phyloP scores from a whole-genome alignment of 2,888 invertebrate genomes.

The Rhamphomyia laevipes region DNA sequence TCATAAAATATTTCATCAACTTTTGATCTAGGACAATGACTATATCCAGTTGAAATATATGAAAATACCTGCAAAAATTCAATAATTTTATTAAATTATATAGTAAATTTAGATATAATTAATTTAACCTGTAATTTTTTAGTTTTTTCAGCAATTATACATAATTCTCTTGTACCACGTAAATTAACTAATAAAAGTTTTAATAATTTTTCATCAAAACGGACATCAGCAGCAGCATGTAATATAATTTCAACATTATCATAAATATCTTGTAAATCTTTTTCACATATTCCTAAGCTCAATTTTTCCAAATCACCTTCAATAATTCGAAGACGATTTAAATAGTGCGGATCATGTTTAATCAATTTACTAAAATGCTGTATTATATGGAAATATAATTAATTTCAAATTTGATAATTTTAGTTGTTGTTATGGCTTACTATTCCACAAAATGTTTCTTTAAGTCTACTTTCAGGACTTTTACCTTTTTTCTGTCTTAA shows the following conservation, averaged over 20 bases:
- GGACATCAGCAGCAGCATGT: slow-evolving; percentile 22
- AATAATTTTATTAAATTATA: neutral
- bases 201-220: slow-evolving; percentile 20
- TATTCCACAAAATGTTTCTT: slow-evolving; percentile 12
- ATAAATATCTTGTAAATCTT: slow-evolving; percentile 14
- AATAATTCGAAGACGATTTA: slow-evolving; percentile 17
- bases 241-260: slow-evolving; percentile 20
- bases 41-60: slow-evolving; percentile 24
- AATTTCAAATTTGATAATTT: neutral
- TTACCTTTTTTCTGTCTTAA: slow-evolving; percentile 16
- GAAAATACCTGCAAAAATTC: slow-evolving; percentile 16
- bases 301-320: slow-evolving; percentile 19
- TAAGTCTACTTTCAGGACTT: slow-evolving; percentile 13
- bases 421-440: slow-evolving; percentile 5
- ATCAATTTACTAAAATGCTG: slow-evolving; percentile 13
- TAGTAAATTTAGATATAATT: neutral
- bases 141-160: slow-evolving; percentile 16
- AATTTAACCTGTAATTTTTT: slow-evolving; percentile 16
- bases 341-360: slow-evolving; percentile 14
- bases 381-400: neutral
- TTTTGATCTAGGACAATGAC: slow-evolving; percentile 13
- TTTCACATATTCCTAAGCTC: slow-evolving; percentile 16
- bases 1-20: slow-evolving; percentile 21
- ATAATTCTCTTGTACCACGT: slow-evolving; percentile 21
- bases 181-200: slow-evolving; percentile 18